Evolutionary conservation across 2,797 vertebrate species (phyloP).

Genomic region (Ficedula albicollis): DNA sequence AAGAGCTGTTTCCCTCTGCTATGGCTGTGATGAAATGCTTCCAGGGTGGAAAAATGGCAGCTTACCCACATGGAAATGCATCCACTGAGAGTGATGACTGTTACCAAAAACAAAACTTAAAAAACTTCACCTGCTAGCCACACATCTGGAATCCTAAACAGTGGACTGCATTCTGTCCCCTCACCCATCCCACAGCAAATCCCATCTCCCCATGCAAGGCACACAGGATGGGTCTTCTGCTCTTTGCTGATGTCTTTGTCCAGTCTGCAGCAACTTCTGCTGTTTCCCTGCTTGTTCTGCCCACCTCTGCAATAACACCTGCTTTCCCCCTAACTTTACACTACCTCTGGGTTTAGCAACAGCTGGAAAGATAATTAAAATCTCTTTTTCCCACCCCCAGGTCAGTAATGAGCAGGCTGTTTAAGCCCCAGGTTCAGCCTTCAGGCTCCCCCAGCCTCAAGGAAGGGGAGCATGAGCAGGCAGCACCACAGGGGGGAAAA

Average conservation of each 20-base stretch:
- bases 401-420: not conserved
- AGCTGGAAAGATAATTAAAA: not conserved
- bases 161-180: too few species aligned
- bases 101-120: not conserved
- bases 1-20: not conserved
- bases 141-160: fast-evolving
- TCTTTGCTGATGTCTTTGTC: not conserved
- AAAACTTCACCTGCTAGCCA: not conserved
- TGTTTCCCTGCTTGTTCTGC: not conserved
- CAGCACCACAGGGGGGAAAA: not conserved
- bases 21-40: not conserved
- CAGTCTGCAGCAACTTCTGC: not conserved
- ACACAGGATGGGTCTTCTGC: not conserved
- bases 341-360: not conserved
- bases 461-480: fast-evolving
- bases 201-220: not conserved
- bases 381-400: not conserved
- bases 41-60: not conserved
- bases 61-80: not conserved
- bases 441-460: not conserved
- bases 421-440: not conserved
- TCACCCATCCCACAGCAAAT: not conserved
- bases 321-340: not conserved
- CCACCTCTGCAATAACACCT: not conserved
- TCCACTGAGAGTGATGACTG: not conserved